Evolutionary conservation across 2,888 invertebrate genomes (phyloP).

Genomic region (Leptodirus hochenwartii): DNA sequence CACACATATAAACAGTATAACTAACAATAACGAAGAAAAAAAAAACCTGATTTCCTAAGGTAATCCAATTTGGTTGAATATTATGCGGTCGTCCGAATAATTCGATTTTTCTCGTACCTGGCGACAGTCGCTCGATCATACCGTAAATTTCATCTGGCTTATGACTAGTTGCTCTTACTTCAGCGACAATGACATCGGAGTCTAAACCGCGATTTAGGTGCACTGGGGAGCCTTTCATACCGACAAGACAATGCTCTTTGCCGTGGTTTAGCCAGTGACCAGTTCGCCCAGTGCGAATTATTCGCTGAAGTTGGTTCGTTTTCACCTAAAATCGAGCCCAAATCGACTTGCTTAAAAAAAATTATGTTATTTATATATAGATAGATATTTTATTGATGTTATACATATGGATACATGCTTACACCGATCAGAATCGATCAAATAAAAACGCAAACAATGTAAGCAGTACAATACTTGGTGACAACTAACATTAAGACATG

Average conservation of each 20-base stretch:
- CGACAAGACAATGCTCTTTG: conserved; percentile 93
- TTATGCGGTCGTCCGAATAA: conserved; percentile 94
- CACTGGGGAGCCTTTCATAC: conserved; percentile 88
- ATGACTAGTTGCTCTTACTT: conserved; percentile 93
- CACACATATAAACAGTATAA: too few species aligned
- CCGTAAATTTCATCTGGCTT: conserved; percentile 99
- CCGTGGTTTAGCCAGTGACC: conserved; percentile 99
- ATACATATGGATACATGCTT: too few species aligned
- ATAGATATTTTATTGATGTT: too few species aligned
- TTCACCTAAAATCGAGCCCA: too few species aligned
- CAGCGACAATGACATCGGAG: conserved; percentile 96
- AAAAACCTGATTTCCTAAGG: conserved; percentile 91
- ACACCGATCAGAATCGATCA: too few species aligned
- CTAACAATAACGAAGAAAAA: too few species aligned
- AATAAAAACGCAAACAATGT: too few species aligned
- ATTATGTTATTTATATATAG: too few species aligned
- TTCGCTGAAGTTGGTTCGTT: conserved; percentile 92
- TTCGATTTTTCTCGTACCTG: conserved; percentile 93
- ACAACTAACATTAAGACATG: too few species aligned
- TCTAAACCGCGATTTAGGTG: conserved; percentile 85
- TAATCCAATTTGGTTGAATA: conserved; percentile 97
- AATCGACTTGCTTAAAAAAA: too few species aligned
- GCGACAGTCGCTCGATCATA: conserved; percentile 89
- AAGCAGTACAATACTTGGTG: too few species aligned
- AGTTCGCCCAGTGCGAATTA: conserved; percentile 90